Conservation (phyloP, 2,113 vertebrate species). For the Paramisgurnus dabryanus region DNA sequence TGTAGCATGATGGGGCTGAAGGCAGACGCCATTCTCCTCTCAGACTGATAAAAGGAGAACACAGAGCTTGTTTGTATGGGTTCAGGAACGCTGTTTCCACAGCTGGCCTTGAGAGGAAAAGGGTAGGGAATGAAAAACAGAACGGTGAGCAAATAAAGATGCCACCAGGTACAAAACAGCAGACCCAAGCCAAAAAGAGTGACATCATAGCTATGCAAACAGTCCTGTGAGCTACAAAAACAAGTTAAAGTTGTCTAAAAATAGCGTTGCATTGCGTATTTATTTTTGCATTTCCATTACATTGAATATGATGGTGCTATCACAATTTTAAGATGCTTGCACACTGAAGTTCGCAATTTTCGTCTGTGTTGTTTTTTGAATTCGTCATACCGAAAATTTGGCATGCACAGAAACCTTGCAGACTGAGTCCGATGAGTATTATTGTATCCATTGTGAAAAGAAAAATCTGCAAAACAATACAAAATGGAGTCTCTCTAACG, state of each 20-base stretch:
- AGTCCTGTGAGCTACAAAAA: neutral
- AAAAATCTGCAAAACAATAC: no score
- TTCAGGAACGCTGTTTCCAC: slow-evolving; percentile 48
- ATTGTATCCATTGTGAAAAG: no score
- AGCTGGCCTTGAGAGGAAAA: slow-evolving; percentile 56
- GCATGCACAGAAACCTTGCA: no score
- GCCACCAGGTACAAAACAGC: neutral
- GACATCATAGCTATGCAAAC: slow-evolving; percentile 15
- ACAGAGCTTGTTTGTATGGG: slow-evolving; percentile 55
- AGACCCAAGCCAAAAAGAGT: slow-evolving; percentile 34
- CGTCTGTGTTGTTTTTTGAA: no score
- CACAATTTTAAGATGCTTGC: neutral
- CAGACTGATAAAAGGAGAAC: slow-evolving; percentile 25
- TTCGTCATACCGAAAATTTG: no score
- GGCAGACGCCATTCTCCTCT: slow-evolving; percentile 4
- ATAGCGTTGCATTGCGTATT: neutral
- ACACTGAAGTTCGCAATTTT: no score
- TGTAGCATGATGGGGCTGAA: slow-evolving; percentile 32
- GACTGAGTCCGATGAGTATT: no score
- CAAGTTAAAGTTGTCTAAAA: neutral
- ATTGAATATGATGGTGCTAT: neutral
- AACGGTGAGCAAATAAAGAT: slow-evolving; percentile 6
- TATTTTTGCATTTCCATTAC: neutral
- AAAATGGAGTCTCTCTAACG: no score
- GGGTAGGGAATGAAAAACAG: slow-evolving; percentile 43